Evolutionary conservation across 2,113 vertebrate genomes (phyloP), one percentile per base, ranked within the genome.

Genomic region (Aegotheles bennettii): DNA sequence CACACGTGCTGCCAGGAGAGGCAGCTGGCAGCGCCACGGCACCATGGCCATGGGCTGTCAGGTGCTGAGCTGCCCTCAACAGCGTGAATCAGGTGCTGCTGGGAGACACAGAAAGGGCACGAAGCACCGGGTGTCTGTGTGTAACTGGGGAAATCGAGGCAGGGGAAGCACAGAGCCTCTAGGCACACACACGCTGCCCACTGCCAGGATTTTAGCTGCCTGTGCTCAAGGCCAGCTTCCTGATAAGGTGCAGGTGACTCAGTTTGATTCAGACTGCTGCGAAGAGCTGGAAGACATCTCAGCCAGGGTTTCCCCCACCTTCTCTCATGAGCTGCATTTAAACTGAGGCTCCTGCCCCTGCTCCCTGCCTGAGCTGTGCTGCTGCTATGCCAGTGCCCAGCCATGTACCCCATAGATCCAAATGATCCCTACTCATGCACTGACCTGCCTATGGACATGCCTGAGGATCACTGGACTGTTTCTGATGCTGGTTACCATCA

Each of bases 171-270:
- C 17, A 14, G 77, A n/a, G 47, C 38, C 81, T 51, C 61, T 33
- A 35, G 33, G 56, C 35, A n/a, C 3, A 1, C 4, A 1, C 3
- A 0, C 8, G 3, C 12, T 1, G 6, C 26, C 33, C 16, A 2
- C 33, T 87, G 61, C 24, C 78, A 57, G 70, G 74, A 61, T 4
- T 67, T 36, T 38, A 56, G 31, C 43, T 71, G 65, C n/a, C 47
- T 38, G 38, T 2, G 9, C 56, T 38, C 10, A 2, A 63, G 26
- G 16, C 50, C 45, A 60, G 54, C 45, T 70, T 36, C 48, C 54
- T 2, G 2, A 0, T 2, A 59, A 26, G 26, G 40, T 23, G 36
- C 67, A 80, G 42, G n/a, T 70, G 38, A 48, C 56, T 29, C 59
- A 20, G 13, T 14, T 47, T 35, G 36, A 64, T 57, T 65, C 63